Conservation (phyloP, 2,797 vertebrate species). For the Acipenser oxyrinchus region DNA sequence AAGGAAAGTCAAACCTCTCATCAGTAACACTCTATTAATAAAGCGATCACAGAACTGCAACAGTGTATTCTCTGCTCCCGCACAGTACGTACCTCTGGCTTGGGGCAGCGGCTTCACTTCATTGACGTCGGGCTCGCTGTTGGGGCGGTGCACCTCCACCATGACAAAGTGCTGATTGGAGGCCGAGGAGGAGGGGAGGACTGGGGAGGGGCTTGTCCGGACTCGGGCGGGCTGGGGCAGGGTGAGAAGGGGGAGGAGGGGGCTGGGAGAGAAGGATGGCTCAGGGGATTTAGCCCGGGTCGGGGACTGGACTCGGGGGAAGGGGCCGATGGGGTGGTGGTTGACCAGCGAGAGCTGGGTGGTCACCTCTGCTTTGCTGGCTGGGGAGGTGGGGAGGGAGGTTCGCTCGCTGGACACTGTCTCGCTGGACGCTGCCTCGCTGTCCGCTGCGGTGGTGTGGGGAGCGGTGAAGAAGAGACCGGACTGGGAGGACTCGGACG, state of each 20-base stretch:
- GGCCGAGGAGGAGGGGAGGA: constrained; percentile 31
- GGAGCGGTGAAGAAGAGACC: constrained; percentile 76
- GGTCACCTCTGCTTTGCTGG: constrained; percentile 40
- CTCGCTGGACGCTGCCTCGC: constrained; percentile 29
- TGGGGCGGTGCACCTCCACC: constrained; percentile 89
- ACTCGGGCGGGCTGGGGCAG: constrained; percentile 34
- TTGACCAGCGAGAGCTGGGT: constrained; percentile 65
- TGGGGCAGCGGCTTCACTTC: constrained; percentile 87
- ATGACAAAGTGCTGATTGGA: constrained; percentile 80
- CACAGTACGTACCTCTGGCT: constrained; percentile 63
- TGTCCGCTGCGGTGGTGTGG: constrained; percentile 31
- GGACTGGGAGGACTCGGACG: constrained; percentile 71
- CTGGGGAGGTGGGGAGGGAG: constrained; percentile 34
- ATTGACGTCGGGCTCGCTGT: constrained; percentile 88
- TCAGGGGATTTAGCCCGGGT: constrained; percentile 44
- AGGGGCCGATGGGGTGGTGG: constrained; percentile 76
- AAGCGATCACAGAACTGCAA: no score
- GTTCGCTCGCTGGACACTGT: constrained; percentile 29
- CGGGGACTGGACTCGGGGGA: constrained; percentile 87
- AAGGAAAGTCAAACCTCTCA: no score
- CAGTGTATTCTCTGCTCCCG: no score
- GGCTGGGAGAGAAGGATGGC: constrained; percentile 21
- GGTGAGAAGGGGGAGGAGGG: constrained; percentile 36
- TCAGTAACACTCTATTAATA: no score
- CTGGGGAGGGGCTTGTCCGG: constrained; percentile 34